These are phyloP conservation scores for Gymnobelideus leadbeateri DNA, from an alignment of 2,113 vertebrate genomes.

Conservation along the genomic window DNA sequence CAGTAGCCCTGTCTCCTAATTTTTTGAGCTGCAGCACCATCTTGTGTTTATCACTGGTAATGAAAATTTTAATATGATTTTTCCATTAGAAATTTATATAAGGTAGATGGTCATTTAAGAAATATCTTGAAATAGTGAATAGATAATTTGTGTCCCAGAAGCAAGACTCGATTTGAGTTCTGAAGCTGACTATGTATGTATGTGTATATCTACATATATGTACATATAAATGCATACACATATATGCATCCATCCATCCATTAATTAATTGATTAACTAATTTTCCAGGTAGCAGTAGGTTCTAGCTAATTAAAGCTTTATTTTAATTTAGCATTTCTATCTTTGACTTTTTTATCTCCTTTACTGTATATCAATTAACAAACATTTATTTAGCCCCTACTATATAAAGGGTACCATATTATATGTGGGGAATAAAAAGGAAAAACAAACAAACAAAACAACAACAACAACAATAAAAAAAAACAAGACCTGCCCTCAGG, in stretches of 20 bases:
- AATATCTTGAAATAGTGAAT: neutral
- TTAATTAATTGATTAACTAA: too few relatives aligned
- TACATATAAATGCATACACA: too few relatives aligned
- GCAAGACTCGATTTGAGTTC: neutral
- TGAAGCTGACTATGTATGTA: neutral
- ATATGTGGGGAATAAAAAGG: neutral
- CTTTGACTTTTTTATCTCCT: neutral
- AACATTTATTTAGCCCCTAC: neutral
- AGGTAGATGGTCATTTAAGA: neutral
- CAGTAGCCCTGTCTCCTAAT: neutral
- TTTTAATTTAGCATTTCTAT: neutral
- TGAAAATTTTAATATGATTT: neutral
- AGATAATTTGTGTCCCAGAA: neutral
- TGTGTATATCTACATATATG: too few relatives aligned
- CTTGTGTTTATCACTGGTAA: slow-evolving; percentile 24
- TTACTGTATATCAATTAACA: neutral
- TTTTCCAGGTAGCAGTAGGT: neutral
- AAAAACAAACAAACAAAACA: too few relatives aligned
- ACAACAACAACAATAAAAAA: too few relatives aligned
- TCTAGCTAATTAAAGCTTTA: neutral
- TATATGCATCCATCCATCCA: too few relatives aligned
- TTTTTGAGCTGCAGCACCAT: slow-evolving; percentile 56
- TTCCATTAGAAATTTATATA: neutral
- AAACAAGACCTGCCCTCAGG: neutral
- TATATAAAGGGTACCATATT: neutral